Percentiles rank a stretch among this genome's conserved stretches.
phyloP scores from a whole-genome alignment of 2,888 invertebrate genomes.

The Atrina japonica region DNA sequence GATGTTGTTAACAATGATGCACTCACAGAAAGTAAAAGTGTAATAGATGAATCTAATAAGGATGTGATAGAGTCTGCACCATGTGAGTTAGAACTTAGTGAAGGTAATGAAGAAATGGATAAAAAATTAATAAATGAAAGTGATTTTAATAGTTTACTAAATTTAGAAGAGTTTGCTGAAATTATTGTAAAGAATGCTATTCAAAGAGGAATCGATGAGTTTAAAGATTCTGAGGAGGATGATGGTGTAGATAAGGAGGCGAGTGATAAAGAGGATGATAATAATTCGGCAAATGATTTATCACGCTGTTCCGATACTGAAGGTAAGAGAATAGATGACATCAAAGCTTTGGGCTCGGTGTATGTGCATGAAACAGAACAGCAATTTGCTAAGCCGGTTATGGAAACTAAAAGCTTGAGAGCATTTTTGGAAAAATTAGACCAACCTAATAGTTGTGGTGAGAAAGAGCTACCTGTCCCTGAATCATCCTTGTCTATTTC shows the following conservation, averaged over 20 bases:
- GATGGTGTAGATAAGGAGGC: slow-evolving; percentile 40
- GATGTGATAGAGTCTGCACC: no score
- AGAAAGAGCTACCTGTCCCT: slow-evolving; percentile 10
- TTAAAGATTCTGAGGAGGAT: slow-evolving; percentile 19
- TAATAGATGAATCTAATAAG: no score
- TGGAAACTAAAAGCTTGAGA: slow-evolving; percentile 20
- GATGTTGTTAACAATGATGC: not conserved
- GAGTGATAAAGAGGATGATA: slow-evolving; percentile 31
- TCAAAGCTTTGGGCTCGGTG: not conserved
- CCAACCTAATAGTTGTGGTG: not conserved
- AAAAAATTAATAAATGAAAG: not conserved
- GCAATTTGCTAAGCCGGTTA: not conserved
- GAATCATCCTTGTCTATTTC: not conserved
- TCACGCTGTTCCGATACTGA: not conserved
- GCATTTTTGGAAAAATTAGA: slow-evolving; percentile 24
- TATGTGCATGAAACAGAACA: not conserved
- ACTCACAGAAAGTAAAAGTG: no score
- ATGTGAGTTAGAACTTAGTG: no score
- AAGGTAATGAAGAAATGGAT: no score
- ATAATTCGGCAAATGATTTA: not conserved
- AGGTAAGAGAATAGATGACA: slow-evolving; percentile 8
- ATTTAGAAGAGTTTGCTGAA: slow-evolving; percentile 36
- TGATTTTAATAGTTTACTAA: not conserved
- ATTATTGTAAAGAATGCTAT: slow-evolving; percentile 53
- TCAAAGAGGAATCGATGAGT: slow-evolving; percentile 18